Conservation (phyloP, 2,113 vertebrate genomes). For the Mesembrinibis cayennensis region DNA sequence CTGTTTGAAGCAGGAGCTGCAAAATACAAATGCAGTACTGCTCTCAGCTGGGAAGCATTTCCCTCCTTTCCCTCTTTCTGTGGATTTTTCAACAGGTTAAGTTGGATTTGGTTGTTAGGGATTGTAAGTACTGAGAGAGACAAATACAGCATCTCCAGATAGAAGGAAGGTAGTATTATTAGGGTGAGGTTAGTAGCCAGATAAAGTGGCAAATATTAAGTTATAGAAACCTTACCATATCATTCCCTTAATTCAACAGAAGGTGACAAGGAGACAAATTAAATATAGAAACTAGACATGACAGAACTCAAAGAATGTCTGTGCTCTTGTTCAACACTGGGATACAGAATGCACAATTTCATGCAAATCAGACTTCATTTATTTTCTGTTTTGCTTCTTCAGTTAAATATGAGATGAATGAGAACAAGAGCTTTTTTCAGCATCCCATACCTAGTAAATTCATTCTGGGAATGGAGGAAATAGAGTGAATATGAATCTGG, state of each 20-base stretch:
- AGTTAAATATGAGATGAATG: constrained; percentile 25
- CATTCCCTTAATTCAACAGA: constrained; percentile 9
- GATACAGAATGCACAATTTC: constrained; percentile 47
- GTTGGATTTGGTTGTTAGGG: background rate
- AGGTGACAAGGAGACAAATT: constrained; percentile 24
- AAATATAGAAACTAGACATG: constrained; percentile 15
- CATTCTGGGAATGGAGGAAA: constrained; percentile 29
- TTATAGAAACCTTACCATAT: background rate
- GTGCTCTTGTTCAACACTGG: constrained; percentile 27
- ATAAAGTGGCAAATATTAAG: background rate
- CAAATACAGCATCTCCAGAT: background rate
- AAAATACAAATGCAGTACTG: background rate
- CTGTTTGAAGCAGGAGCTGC: background rate
- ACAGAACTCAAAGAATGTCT: background rate
- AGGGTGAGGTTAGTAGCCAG: background rate
- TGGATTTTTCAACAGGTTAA: background rate
- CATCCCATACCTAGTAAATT: constrained; percentile 7
- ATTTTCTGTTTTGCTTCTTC: constrained; percentile 23
- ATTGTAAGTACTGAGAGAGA: background rate
- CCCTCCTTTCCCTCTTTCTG: background rate
- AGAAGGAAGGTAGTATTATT: background rate
- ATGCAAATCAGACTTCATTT: constrained; percentile 57
- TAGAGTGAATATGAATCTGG: constrained; percentile 38
- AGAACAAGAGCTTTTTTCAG: background rate
- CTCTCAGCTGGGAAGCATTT: background rate